Conservation (phyloP, 2,797 vertebrate species). For the Otus scops region DNA sequence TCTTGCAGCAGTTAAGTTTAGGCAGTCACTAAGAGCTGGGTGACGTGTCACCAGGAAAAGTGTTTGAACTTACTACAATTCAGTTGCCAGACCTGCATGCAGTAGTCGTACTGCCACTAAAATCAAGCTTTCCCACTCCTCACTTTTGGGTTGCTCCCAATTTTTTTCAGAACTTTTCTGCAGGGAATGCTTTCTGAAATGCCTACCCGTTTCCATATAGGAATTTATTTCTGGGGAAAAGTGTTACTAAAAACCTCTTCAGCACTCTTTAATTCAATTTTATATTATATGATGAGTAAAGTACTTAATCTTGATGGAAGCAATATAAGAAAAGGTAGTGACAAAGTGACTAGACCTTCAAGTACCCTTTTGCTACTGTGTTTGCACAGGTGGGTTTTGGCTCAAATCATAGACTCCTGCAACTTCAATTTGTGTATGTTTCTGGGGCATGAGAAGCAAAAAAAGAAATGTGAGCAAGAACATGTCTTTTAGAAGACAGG, state of each 20-base stretch:
- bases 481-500: not conserved
- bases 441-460: not conserved
- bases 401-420: not conserved
- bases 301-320: not conserved
- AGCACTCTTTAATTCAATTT: not conserved
- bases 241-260: not conserved
- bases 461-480: not conserved
- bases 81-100: not conserved
- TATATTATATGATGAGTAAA: not conserved
- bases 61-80: not conserved
- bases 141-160: not conserved
- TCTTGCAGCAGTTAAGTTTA: not conserved
- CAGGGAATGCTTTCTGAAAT: not conserved
- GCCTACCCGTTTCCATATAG: not conserved
- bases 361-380: not conserved
- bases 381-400: not conserved
- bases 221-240: not conserved
- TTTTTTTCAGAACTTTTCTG: not conserved
- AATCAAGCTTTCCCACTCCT: not conserved
- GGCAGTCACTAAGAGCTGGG: not conserved
- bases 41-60: not conserved
- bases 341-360: not conserved
- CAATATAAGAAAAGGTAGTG: not conserved
- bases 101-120: not conserved
- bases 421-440: not conserved